A percentile compares a stretch with the other conserved stretches of the same genome.
Conservation (phyloP, 23 tunicate species). For the Botrylloides violaceus region DNA sequence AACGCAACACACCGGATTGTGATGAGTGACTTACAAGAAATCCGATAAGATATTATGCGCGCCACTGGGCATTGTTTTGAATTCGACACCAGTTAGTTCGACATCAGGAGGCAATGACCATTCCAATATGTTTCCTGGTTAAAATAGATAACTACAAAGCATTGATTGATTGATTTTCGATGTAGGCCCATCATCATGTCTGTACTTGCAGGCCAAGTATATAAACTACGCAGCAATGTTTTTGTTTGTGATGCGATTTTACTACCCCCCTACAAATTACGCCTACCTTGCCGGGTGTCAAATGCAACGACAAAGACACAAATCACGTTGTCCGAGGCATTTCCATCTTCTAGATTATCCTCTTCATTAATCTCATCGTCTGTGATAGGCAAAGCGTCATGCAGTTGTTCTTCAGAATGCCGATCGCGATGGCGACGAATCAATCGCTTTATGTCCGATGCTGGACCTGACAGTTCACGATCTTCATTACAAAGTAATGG, state of each 20-base stretch:
- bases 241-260: too few species aligned
- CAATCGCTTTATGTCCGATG: background rate
- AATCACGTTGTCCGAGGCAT: conserved; percentile 30
- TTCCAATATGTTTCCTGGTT: conserved; percentile 71
- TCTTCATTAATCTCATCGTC: background rate
- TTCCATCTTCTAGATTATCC: background rate
- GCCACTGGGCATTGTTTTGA: conserved; percentile 91
- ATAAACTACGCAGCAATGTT: background rate
- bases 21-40: conserved; percentile 48
- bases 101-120: conserved; percentile 55
- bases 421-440: background rate
- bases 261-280: background rate
- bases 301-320: conserved; percentile 54
- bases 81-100: conserved; percentile 46
- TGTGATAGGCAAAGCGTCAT: background rate
- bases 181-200: background rate
- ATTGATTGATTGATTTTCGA: background rate
- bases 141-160: background rate
- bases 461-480: background rate
- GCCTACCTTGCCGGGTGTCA: conserved; percentile 41
- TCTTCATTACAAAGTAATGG: too few species aligned
- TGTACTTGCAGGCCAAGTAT: background rate
- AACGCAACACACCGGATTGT: background rate
- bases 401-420: background rate
- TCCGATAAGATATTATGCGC: conserved; percentile 64